Conservation (phyloP, 2,113 vertebrate genomes). For the Tamias sibiricus region DNA sequence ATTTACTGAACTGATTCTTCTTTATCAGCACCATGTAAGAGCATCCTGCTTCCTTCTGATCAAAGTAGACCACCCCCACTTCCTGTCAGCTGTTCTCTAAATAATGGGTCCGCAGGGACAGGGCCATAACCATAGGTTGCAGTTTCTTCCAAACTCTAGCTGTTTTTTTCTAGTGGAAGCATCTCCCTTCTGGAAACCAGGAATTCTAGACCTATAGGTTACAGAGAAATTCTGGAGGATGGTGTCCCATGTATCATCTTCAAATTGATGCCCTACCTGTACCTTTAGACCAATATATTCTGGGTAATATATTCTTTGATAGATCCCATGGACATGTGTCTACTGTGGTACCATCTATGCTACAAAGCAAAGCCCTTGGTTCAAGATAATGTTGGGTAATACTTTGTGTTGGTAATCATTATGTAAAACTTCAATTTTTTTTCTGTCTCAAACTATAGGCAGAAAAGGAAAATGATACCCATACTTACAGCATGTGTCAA, state of each 20-base stretch:
- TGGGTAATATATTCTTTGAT: neutral
- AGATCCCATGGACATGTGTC: neutral
- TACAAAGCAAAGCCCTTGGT: neutral
- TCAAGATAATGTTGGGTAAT: neutral
- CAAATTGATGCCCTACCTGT: neutral
- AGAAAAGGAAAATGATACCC: neutral
- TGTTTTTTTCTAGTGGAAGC: neutral
- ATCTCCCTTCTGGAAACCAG: neutral
- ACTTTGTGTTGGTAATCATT: neutral
- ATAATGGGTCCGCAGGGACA: neutral
- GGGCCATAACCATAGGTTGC: neutral
- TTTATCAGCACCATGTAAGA: neutral
- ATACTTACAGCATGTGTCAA: neutral
- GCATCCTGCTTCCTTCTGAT: neutral
- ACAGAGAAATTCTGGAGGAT: neutral
- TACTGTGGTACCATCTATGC: neutral
- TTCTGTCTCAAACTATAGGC: neutral
- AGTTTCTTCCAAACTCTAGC: neutral
- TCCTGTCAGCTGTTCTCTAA: neutral
- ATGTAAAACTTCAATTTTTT: neutral
- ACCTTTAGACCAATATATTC: neutral
- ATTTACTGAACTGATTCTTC: neutral
- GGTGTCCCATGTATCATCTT: neutral
- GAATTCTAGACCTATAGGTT: neutral
- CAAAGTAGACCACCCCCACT: neutral